Conservation (phyloP, 2,797 vertebrate species). For the Pyrocephalus nanus region DNA sequence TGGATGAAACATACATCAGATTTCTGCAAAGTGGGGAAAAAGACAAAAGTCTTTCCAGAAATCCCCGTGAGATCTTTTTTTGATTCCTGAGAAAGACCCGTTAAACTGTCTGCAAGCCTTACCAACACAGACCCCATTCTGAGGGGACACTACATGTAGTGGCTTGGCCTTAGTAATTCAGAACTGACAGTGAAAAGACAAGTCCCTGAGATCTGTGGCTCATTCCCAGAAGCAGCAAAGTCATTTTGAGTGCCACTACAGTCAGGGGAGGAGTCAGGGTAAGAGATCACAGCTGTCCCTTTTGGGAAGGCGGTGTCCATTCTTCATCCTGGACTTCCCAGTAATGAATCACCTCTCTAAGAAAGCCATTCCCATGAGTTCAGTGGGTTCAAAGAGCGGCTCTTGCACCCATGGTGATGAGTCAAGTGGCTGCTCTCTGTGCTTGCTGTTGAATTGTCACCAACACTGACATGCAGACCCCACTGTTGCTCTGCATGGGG, state of each 20-base stretch:
- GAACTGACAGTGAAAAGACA: neutral
- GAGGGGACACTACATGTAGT: neutral
- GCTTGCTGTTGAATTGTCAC: neutral
- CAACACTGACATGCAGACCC: neutral
- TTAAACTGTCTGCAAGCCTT: neutral
- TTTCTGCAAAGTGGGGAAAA: neutral
- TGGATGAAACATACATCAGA: neutral
- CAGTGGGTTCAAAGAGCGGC: constrained; percentile 4
- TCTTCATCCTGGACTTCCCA: neutral
- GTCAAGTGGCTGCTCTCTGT: neutral
- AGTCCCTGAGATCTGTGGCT: neutral
- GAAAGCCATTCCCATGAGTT: neutral
- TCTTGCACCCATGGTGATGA: neutral
- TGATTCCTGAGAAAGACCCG: neutral
- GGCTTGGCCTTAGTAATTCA: neutral
- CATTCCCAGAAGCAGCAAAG: neutral
- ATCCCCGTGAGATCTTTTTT: neutral
- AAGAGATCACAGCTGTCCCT: neutral
- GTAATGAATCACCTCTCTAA: constrained; percentile 9
- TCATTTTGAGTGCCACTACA: neutral
- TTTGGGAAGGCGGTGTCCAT: neutral
- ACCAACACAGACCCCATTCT: neutral
- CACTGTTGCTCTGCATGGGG: neutral
- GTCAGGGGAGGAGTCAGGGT: neutral
- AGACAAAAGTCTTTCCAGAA: neutral